Evolutionary conservation across 2,113 vertebrate species (phyloP).

Genomic region (Morone saxatilis): DNA sequence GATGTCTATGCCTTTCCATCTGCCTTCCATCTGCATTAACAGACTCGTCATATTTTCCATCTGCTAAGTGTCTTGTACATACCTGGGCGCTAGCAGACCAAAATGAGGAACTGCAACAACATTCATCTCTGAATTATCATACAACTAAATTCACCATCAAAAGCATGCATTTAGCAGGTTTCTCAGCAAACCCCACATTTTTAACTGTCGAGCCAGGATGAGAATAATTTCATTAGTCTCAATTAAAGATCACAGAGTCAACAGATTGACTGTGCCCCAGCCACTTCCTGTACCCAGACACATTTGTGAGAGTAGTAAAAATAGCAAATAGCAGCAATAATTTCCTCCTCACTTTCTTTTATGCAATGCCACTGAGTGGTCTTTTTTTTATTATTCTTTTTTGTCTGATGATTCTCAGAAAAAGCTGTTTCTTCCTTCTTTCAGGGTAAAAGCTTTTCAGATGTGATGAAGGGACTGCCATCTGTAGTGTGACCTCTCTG

Average conservation of each 20-base stretch:
- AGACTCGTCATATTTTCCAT: slow-evolving; percentile 39
- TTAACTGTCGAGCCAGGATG: not conserved
- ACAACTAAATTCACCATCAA: not conserved
- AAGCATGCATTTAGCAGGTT: not conserved
- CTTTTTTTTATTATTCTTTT: too few relatives aligned
- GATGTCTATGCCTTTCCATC: slow-evolving; percentile 21
- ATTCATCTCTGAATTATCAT: not conserved
- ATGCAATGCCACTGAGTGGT: too few relatives aligned
- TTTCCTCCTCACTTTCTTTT: too few relatives aligned
- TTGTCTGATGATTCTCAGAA: too few relatives aligned
- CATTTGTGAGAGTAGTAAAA: not conserved
- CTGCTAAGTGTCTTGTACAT: slow-evolving; percentile 23
- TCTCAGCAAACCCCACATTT: not conserved
- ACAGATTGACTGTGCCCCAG: not conserved
- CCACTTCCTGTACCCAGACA: not conserved
- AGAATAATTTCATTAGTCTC: slow-evolving; percentile 3
- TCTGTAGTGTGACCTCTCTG: not conserved
- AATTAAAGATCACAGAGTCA: not conserved
- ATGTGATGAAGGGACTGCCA: not conserved
- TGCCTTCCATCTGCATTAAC: slow-evolving; percentile 35
- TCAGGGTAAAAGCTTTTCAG: not conserved
- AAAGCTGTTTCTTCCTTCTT: too few relatives aligned
- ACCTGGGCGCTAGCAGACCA: not conserved
- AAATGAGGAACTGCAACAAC: not conserved
- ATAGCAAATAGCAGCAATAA: not conserved